phyloP scores from a whole-genome alignment of 2,888 invertebrate genomes.

The Lydus trimaculatus region DNA sequence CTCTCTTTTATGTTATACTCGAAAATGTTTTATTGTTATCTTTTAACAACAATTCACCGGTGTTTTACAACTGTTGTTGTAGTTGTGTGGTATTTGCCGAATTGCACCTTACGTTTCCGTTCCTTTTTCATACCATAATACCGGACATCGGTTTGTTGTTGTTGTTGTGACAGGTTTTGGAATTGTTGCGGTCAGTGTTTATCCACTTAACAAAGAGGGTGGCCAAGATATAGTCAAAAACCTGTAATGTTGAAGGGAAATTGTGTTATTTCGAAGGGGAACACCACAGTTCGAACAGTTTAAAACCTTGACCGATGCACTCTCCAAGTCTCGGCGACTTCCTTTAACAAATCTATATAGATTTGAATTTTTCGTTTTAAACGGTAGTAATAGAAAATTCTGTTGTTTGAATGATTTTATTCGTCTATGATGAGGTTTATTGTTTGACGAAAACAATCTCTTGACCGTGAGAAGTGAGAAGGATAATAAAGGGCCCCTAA shows the following conservation, averaged over 20 bases:
- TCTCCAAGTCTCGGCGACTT: slow-evolving; percentile 12
- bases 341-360: neutral
- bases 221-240: slow-evolving; percentile 18
- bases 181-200: slow-evolving; percentile 49
- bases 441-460: neutral
- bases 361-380: no score
- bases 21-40: neutral
- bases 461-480: slow-evolving; percentile 18
- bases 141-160: slow-evolving; percentile 44
- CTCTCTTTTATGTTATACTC: neutral
- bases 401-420: no score
- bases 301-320: slow-evolving; percentile 51
- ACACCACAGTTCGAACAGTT: slow-evolving; percentile 27
- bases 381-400: no score
- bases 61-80: neutral
- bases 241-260: slow-evolving; percentile 25
- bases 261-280: slow-evolving; percentile 29
- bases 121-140: slow-evolving; percentile 34
- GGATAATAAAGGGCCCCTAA: slow-evolving; percentile 19
- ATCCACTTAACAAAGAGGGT: slow-evolving; percentile 24
- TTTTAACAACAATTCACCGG: neutral
- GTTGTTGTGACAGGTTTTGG: slow-evolving; percentile 52
- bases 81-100: slow-evolving; percentile 32
- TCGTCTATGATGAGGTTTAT: no score
- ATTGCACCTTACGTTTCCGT: slow-evolving; percentile 51